These are phyloP conservation scores for Aptenodytes patagonicus DNA, from an alignment of 2,113 vertebrate species.

Conservation along the genomic window DNA sequence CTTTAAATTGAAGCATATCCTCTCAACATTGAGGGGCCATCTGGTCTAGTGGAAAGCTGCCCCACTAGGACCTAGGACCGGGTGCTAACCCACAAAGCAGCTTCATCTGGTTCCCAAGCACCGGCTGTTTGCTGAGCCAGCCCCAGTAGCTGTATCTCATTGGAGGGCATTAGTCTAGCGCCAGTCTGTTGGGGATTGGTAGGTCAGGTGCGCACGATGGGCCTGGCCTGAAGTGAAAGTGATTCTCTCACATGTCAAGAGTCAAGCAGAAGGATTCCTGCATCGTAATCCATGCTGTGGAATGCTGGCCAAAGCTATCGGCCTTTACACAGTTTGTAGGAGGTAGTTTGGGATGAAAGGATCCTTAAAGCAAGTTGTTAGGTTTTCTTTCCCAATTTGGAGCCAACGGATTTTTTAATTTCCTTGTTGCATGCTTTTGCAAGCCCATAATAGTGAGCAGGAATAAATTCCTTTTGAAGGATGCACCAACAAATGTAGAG, in stretches of 20 bases:
- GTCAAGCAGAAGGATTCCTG: neutral
- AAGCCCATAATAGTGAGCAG: neutral
- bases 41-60: neutral
- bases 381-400: neutral
- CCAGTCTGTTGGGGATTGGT: neutral
- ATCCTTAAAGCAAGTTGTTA: neutral
- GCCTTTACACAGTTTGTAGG: neutral
- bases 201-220: neutral
- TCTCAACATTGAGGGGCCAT: neutral
- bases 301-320: neutral
- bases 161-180: neutral
- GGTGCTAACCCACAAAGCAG: neutral
- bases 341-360: neutral
- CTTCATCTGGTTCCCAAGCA: neutral
- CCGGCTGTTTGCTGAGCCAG: neutral
- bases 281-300: neutral
- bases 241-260: neutral
- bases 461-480: conserved; percentile 1
- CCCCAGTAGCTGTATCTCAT: neutral
- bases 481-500: neutral
- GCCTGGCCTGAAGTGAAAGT: neutral
- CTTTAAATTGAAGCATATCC: neutral
- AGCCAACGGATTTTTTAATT: neutral
- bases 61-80: neutral
- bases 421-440: neutral